Percentiles rank a stretch among this genome's conserved stretches.
Conservation (phyloP, 2,113 vertebrate species). For the Silurus glanis region DNA sequence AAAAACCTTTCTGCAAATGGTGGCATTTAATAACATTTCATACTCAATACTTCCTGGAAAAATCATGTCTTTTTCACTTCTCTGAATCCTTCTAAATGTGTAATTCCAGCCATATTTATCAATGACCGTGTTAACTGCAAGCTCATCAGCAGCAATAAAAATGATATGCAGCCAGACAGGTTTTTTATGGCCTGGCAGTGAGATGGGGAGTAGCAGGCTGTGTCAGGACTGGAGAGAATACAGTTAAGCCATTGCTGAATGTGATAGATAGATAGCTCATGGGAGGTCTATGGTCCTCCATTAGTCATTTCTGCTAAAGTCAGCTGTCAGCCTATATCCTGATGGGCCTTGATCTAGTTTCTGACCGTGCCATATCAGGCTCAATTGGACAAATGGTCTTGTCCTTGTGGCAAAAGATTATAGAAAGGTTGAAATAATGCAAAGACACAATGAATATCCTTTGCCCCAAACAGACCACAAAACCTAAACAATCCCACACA, state of each 20-base stretch:
- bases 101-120: slow-evolving; percentile 60
- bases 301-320: slow-evolving; percentile 59
- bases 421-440: slow-evolving; percentile 39
- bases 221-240: slow-evolving; percentile 60
- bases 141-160: slow-evolving; percentile 65
- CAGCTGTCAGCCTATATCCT: slow-evolving; percentile 65
- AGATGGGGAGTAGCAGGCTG: slow-evolving; percentile 41
- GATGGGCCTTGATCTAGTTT: slow-evolving; percentile 64
- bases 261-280: slow-evolving; percentile 60
- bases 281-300: slow-evolving; percentile 35
- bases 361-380: slow-evolving; percentile 46
- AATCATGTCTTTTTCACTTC: slow-evolving; percentile 16
- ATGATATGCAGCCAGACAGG: slow-evolving; percentile 52
- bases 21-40: background rate
- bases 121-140: slow-evolving; percentile 62
- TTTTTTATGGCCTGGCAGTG: slow-evolving; percentile 62
- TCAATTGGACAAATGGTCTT: slow-evolving; percentile 59
- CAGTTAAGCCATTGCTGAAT: slow-evolving; percentile 32
- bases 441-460: background rate
- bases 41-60: slow-evolving; percentile 14
- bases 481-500: slow-evolving; percentile 14
- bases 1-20: background rate
- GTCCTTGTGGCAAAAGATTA: slow-evolving; percentile 54
- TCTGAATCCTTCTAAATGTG: slow-evolving; percentile 43
- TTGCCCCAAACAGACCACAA: background rate